Evolutionary conservation across 2,113 vertebrate species (phyloP).

Genomic region (Indicator indicator): DNA sequence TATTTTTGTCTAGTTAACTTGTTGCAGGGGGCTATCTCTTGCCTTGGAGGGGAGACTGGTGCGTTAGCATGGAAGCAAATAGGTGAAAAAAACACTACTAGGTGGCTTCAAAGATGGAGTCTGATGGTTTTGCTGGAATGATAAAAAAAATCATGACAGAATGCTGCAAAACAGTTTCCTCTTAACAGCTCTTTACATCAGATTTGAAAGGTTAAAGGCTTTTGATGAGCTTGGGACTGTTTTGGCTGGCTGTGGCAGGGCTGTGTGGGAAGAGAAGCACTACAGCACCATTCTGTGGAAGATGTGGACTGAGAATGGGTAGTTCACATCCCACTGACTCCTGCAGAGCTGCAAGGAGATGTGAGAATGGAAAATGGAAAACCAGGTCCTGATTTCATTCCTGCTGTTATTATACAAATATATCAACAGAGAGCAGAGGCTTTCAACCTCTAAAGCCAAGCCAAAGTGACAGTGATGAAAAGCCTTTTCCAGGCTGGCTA

Average conservation of each 20-base stretch:
- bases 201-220: neutral
- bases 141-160: neutral
- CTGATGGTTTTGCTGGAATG: neutral
- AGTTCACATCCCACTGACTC: neutral
- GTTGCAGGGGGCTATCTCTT: neutral
- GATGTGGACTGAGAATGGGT: neutral
- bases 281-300: neutral
- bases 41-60: rapidly evolving
- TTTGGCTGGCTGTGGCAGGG: neutral
- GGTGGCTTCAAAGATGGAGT: neutral
- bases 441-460: neutral
- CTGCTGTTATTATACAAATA: neutral
- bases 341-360: neutral
- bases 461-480: neutral
- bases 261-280: rapidly evolving
- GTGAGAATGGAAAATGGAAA: neutral
- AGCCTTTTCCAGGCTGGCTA: neutral
- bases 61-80: neutral
- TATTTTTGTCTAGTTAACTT: neutral
- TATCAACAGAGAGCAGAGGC: neutral
- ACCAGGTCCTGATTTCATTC: neutral
- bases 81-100: neutral
- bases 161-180: neutral
- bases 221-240: neutral
- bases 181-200: neutral